These are phyloP conservation scores for Pardalotus punctatus DNA, from an alignment of 2,113 vertebrate genomes.

Conservation along the genomic window DNA sequence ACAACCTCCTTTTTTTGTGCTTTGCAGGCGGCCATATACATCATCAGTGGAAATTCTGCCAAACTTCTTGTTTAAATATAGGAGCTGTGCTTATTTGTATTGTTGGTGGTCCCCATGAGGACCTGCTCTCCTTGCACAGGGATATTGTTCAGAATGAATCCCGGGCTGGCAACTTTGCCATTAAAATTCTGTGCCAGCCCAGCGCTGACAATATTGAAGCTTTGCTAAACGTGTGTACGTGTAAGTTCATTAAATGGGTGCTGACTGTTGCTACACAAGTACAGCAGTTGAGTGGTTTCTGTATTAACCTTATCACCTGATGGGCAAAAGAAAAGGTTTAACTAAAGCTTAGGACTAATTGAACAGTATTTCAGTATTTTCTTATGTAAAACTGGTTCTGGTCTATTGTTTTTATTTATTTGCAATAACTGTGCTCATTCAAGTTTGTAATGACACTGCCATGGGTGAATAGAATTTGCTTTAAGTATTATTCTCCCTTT, in stretches of 20 bases:
- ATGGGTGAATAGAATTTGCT: slow-evolving; percentile 81
- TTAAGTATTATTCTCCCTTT: slow-evolving; percentile 76
- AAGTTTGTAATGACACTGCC: slow-evolving; percentile 82
- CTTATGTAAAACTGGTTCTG: slow-evolving; percentile 81
- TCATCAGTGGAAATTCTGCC: slow-evolving; percentile 25
- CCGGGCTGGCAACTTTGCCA: neutral
- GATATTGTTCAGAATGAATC: slow-evolving; percentile 29
- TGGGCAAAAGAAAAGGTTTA: slow-evolving; percentile 72
- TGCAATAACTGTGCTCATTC: slow-evolving; percentile 81
- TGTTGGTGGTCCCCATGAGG: neutral
- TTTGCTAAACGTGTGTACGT: slow-evolving; percentile 54
- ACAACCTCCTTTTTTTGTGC: slow-evolving; percentile 53
- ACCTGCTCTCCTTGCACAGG: slow-evolving; percentile 3
- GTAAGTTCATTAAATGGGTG: slow-evolving; percentile 46
- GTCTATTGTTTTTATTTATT: slow-evolving; percentile 85
- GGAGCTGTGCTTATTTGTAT: neutral
- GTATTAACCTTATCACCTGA: slow-evolving; percentile 74
- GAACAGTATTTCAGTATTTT: slow-evolving; percentile 76
- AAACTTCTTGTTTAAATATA: slow-evolving; percentile 48
- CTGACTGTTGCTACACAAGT: slow-evolving; percentile 46
- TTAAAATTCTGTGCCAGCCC: slow-evolving; percentile 51
- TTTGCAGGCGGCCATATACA: slow-evolving; percentile 25
- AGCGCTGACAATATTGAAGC: neutral
- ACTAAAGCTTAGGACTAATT: slow-evolving; percentile 72
- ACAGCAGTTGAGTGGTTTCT: slow-evolving; percentile 68